Conservation (phyloP, 1,140 invertebrate species). For the Eubasilissa regina region DNA sequence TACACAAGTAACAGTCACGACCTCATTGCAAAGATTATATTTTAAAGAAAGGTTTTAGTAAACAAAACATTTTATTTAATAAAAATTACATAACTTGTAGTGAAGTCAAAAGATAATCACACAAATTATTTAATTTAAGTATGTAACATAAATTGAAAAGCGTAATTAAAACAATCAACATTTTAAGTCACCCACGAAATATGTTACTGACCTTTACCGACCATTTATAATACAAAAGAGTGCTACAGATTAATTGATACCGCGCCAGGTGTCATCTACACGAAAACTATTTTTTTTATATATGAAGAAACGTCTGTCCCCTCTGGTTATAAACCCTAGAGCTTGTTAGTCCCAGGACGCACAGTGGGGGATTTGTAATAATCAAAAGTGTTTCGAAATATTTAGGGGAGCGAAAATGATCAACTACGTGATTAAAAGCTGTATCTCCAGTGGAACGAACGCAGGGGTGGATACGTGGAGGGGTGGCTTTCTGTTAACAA, state of each 20-base stretch:
- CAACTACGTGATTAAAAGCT: slow-evolving; percentile 58
- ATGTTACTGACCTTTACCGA: slow-evolving; percentile 25
- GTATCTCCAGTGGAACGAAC: slow-evolving; percentile 42
- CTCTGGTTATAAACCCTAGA: not conserved
- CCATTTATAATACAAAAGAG: slow-evolving; percentile 16
- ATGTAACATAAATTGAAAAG: not conserved
- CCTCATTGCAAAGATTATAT: too few species aligned
- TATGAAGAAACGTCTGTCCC: slow-evolving; percentile 9
- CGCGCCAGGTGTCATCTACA: slow-evolving; percentile 33
- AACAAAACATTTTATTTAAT: not conserved
- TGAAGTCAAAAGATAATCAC: not conserved
- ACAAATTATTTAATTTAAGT: not conserved
- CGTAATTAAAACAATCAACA: not conserved
- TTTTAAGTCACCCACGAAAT: slow-evolving; percentile 1
- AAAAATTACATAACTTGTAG: too few species aligned
- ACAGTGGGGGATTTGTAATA: slow-evolving; percentile 53
- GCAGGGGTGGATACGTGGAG: slow-evolving; percentile 21
- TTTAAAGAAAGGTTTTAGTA: too few species aligned
- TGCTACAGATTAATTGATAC: slow-evolving; percentile 30
- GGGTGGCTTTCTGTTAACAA: slow-evolving; percentile 16
- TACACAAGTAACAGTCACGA: too few species aligned
- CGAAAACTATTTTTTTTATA: slow-evolving; percentile 17
- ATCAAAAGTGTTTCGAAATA: slow-evolving; percentile 58
- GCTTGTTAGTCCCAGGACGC: slow-evolving; percentile 26
- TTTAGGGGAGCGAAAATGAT: slow-evolving; percentile 54